A percentile compares a stretch with the other conserved stretches of the same genome.
Evolutionary conservation across 2,888 invertebrate genomes (phyloP).

Genomic region (Volucella inflata): DNA sequence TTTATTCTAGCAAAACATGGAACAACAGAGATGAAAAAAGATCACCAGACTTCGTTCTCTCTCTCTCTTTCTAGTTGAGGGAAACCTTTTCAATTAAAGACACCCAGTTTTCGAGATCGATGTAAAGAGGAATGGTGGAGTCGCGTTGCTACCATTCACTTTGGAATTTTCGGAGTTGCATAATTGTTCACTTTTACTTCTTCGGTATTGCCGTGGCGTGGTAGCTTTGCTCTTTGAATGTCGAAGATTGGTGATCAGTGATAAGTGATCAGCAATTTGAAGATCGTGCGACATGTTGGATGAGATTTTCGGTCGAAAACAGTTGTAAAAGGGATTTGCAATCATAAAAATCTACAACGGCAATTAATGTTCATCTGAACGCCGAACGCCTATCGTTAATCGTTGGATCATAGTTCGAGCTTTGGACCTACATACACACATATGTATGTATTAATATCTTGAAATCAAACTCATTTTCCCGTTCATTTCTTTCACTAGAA

Average conservation of each 20-base stretch:
- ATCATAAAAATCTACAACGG: constrained; percentile 18
- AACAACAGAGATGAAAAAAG: constrained; percentile 14
- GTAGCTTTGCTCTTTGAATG: neutral
- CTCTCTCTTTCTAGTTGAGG: neutral
- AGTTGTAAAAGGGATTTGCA: constrained; percentile 2
- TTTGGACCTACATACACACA: neutral
- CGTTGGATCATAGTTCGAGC: neutral
- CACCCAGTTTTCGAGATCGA: neutral
- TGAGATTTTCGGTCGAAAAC: constrained; percentile 16
- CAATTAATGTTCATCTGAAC: neutral
- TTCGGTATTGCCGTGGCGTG: constrained; percentile 13
- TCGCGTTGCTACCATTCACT: constrained; percentile 48
- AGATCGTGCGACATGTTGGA: constrained; percentile 26
- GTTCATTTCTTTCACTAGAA: constrained; percentile 14
- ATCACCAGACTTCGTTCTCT: neutral
- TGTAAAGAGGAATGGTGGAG: neutral
- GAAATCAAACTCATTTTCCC: neutral
- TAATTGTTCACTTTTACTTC: constrained; percentile 58
- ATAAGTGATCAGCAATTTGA: neutral
- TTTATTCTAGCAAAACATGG: constrained; percentile 31
- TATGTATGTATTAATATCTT: neutral
- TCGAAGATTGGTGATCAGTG: neutral
- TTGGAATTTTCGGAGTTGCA: constrained; percentile 67
- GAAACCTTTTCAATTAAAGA: constrained; percentile 31
- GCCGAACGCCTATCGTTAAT: too few relatives aligned